Percentiles rank a stretch among this genome's conserved stretches.
phyloP scores from a whole-genome alignment of 2,113 vertebrate species.

The Lonchura striata region DNA sequence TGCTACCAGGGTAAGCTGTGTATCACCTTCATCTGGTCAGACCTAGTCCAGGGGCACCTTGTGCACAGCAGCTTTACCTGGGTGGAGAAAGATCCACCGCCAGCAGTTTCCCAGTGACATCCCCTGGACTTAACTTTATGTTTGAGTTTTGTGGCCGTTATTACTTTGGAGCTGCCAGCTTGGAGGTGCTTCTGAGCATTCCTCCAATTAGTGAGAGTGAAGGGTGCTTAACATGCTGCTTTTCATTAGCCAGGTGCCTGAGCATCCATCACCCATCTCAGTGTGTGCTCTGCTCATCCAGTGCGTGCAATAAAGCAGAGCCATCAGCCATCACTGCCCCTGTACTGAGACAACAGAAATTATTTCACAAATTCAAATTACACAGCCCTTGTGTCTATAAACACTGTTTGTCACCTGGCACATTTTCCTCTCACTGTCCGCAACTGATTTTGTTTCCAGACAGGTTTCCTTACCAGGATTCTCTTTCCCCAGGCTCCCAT shows the following conservation, averaged over 20 bases:
- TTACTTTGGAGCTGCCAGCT: not conserved
- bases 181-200: not conserved
- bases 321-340: fast-evolving
- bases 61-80: not conserved
- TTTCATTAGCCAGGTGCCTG: not conserved
- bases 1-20: not conserved
- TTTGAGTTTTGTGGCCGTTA: not conserved
- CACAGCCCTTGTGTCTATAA: not conserved
- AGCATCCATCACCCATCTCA: not conserved
- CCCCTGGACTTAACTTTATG: not conserved
- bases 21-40: not conserved
- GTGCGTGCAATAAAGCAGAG: not conserved
- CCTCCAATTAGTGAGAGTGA: not conserved
- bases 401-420: not conserved
- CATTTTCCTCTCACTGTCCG: not conserved
- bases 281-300: fast-evolving
- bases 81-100: not conserved
- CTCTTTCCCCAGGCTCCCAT: not conserved
- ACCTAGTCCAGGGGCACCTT: not conserved
- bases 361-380: not conserved
- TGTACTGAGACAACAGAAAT: not conserved
- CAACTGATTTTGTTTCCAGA: not conserved
- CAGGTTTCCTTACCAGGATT: not conserved
- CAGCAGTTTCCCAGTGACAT: not conserved
- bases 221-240: not conserved